Evolutionary conservation across 1,140 invertebrate genomes (phyloP).

Genomic region (Drosophila chauvacae): DNA sequence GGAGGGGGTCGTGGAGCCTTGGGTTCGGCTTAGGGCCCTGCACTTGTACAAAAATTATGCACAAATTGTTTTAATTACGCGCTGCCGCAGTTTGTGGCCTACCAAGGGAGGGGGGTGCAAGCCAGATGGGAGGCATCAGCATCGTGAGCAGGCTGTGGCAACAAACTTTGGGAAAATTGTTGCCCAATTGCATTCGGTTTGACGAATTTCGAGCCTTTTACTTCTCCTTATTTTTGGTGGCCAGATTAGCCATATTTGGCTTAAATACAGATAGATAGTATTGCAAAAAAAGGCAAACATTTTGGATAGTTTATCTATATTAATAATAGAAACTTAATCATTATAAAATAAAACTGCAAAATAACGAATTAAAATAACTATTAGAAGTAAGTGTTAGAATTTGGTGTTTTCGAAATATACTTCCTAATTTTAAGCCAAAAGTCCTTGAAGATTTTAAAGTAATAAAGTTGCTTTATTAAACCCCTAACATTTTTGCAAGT

Average conservation of each 20-base stretch:
- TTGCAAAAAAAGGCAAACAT: not conserved
- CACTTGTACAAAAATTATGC: constrained; percentile 78
- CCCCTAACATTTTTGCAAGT: too few relatives aligned
- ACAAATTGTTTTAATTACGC: constrained; percentile 83
- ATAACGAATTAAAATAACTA: too few relatives aligned
- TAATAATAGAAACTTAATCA: too few relatives aligned
- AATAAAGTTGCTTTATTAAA: too few relatives aligned
- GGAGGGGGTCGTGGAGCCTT: constrained; percentile 35
- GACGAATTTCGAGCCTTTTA: not conserved
- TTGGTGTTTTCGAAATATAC: not conserved
- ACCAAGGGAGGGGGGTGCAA: not conserved
- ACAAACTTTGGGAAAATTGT: constrained; percentile 71
- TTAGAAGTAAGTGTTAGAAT: too few relatives aligned
- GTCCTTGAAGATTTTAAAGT: too few relatives aligned
- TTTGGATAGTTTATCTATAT: not conserved
- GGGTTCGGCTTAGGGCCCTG: constrained; percentile 59
- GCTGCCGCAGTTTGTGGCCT: constrained; percentile 75
- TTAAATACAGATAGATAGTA: constrained; percentile 37
- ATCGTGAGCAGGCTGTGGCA: constrained; percentile 31
- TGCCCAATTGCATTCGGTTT: constrained; percentile 76
- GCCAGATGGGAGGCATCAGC: not conserved
- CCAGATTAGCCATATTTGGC: constrained; percentile 39
- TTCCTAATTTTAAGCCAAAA: not conserved
- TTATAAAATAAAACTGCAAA: too few relatives aligned
- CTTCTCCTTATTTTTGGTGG: constrained; percentile 1